Base-by-base conservation (phyloP, 1,140 invertebrate species). In the Metaphire vulgaris region DNA sequence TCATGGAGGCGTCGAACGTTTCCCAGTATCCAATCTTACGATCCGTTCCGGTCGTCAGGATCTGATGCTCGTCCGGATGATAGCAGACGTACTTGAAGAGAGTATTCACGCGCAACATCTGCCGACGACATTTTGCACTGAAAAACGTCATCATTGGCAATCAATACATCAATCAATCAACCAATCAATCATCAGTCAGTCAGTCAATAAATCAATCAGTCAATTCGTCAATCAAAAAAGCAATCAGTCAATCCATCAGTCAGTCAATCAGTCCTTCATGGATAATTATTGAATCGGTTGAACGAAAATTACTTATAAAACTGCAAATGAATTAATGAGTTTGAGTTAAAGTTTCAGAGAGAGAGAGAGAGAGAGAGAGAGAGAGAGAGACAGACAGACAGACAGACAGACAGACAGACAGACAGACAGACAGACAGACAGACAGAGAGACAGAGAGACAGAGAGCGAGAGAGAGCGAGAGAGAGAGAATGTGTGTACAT, bases 1-100 rank as follows among this genome's bases (percentile, higher is more conserved):
- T 90, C 14, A 91, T 85, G 73, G 90, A 90, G 0, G 92, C 92
- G 84, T 93, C 92, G 75, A 90, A 88, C 0, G 89, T 89, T 86
- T 96, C 94, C 93, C 93, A 97, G 83, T 95, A 97, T 31, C 90
- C 90, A 32, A 97, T 90, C 81, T 94, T 92, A 30, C 93, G 88
- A 85, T 97, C 94, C 0, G 92, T 92, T 32, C 94, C 94, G 69
- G 92, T 91, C 0, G 93, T 95, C 6, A 97, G 86, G 72, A 96
- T 89, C 84, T 97, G 94, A 66, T 91, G 90, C 64, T 90, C 92
- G 30, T 88, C 89, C 2, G 92, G 91, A 84, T 91, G 91, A 84
- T 93, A 96, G 76, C 88, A 87, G 0, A 92, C 91, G 74, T 90
- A 89, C 88, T 92, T 92, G 84, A 95, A 96, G 82, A 96, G 88